Base-by-base conservation (phyloP, 2,113 vertebrate species). In the Illadopsis cleaveri region DNA sequence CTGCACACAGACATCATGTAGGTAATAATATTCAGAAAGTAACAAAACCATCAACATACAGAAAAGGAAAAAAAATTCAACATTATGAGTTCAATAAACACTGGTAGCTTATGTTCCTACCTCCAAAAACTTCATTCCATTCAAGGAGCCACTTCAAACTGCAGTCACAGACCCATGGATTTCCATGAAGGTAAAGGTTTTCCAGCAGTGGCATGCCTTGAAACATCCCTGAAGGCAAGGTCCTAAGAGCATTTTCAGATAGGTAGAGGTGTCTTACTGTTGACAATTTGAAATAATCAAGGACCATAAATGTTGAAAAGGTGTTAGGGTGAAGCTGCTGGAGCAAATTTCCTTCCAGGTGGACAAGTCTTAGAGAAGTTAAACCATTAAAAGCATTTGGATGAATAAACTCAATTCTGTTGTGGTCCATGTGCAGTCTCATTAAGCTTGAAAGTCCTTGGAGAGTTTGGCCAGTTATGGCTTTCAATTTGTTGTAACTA, bases 141-240 rank as follows among this genome's bases (percentile, higher is more conserved):
- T 96, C 90, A 62, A 97, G 96, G 1, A 99, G 47, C 99, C 99
- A 98, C 21, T 79, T 95, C 94, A 99, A 96, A 19, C 65, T 89
- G 86, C 99, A 99, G 96, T 99, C 99, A 35, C 99, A 99, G 33
- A 85, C 76, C 99, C 99, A 99, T 0, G 99, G 99, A 87, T 99
- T 99, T 7, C 98, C 99, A 27, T 99, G 99, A 82, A 99, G 98
- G 72, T 97, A 98, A 58, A 99, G 96, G 75, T 97, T 99, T 88
- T 99, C 99, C 88, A 99, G 97, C 31, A 98, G 97, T 0, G 98
- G 98, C 98, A 99, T 98, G 66, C 60, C 86, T 35, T 64, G 93
- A 38, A 99, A 84, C 92, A 98, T 91, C 11, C 81, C 88, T 5
- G 62, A 35, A 27, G 99, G 98, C 6, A 99, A 96, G 1, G 97